Evolutionary conservation across 2,888 invertebrate species (phyloP), one percentile per base, ranked within the genome.

Genomic region (Drosophila mercatorum): DNA sequence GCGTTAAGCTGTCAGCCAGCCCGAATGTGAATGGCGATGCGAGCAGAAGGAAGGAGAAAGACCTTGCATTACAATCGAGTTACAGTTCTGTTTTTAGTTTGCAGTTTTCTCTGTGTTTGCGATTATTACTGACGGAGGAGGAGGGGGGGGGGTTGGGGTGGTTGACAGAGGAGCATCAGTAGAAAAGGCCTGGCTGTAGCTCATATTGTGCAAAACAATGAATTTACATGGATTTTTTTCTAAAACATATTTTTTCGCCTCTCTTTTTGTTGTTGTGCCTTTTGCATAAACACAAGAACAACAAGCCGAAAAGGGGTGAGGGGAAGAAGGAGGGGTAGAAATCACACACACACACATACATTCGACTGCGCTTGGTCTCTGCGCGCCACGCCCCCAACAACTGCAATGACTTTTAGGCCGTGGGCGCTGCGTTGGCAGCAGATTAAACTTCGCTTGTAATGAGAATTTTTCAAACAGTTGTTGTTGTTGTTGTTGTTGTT

Each of bases 11-110:
- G 55, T 17, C 55, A 55, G 31, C 31, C 31, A 34, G 31, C 7
- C 31, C 5, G 49, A 4, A 28, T 5, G 47, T 12, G 36, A 38
- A 46, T 65, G 71, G 65, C 72, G 83, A 31, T 72, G 76, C 74
- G 68, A 67, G 75, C 62, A 72, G 38, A 1, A 8, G 12, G 28
- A 28, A 28, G 22, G 65, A 6, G 22, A 72, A 72, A 85, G 83
- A 83, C 81, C 87, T 82, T 80, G 88, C 88, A 83, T 83, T 84
- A 79, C 84, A 84, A 88, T 88, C 88, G 88, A 84, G 88, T 84
- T 88, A 84, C 85, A 83, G 81, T 86, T 78, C 73, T 73, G 78
- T 81, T 81, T 55, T 60, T 66, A 68, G 83, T 70, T 77, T 43
- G 31, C 43, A 22, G 58, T 53, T 53, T 43, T 56, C 65, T 73